phyloP scores from a whole-genome alignment of 1,140 invertebrate genomes.

The Drosophila willistoni region DNA sequence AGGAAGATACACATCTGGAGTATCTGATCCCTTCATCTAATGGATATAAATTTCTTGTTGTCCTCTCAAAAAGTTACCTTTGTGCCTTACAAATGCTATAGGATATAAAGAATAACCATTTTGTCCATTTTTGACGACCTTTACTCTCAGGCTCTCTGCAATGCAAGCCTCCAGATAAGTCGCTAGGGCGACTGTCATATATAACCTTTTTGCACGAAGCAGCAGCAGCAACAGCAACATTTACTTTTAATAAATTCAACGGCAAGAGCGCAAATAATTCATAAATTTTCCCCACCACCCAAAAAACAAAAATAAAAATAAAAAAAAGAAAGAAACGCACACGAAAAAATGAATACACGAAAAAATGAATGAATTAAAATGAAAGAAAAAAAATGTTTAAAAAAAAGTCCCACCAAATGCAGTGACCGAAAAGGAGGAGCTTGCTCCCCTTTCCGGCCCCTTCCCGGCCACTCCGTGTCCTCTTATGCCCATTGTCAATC shows the following conservation, averaged over 20 bases:
- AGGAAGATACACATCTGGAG: no score
- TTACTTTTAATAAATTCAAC: conserved; percentile 73
- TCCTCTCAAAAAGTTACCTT: no score
- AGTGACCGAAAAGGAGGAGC: conserved; percentile 42
- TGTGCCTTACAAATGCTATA: no score
- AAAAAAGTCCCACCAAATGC: conserved; percentile 33
- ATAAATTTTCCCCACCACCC: conserved; percentile 55
- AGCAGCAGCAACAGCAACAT: conserved; percentile 36
- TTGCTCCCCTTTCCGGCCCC: background rate
- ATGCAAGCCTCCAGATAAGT: conserved; percentile 62
- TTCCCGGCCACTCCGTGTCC: background rate
- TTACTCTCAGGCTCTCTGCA: conserved; percentile 14
- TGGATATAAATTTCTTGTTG: no score
- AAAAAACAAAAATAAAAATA: no score
- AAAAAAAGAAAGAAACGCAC: conserved; percentile 18
- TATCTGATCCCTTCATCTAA: no score
- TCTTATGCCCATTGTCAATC: background rate
- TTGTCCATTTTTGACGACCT: conserved; percentile 26
- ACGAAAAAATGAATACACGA: conserved; percentile 11
- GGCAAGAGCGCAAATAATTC: conserved; percentile 69
- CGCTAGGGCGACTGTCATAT: conserved; percentile 31
- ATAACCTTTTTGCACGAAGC: conserved; percentile 23
- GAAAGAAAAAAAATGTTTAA: background rate
- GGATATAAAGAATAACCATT: conserved; percentile 50
- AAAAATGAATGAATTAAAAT: conserved; percentile 2